Conservation (phyloP, 2,888 invertebrate species). For the Ectobius pallidus region DNA sequence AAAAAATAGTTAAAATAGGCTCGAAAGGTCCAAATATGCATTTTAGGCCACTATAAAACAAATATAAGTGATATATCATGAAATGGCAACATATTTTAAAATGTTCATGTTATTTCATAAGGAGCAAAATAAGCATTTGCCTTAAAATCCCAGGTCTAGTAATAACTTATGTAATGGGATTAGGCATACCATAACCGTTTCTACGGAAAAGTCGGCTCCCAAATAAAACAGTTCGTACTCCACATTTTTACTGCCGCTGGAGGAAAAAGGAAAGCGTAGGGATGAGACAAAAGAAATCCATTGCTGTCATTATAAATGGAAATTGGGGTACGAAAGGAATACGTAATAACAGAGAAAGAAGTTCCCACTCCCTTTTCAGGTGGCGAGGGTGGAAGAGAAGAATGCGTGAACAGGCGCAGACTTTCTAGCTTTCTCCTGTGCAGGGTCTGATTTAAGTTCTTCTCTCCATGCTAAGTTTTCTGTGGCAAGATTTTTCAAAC, state of each 20-base stretch:
- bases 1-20: too few relatives aligned
- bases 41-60: too few relatives aligned
- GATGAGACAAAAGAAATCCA: constrained; percentile 35
- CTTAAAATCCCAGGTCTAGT: too few relatives aligned
- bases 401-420: neutral
- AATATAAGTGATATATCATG: too few relatives aligned
- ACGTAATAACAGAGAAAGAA: constrained; percentile 31
- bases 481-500: neutral
- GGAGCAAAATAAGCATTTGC: too few relatives aligned
- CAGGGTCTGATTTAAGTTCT: neutral
- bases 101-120: too few relatives aligned
- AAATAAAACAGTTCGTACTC: constrained; percentile 21
- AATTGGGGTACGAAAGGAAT: constrained; percentile 34
- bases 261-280: constrained; percentile 3
- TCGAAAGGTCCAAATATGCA: too few relatives aligned
- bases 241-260: neutral
- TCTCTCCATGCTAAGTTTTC: neutral
- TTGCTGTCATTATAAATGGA: constrained; percentile 39
- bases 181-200: constrained; percentile 5
- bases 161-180: neutral
- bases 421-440: too few relatives aligned
- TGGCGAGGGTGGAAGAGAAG: neutral
- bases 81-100: too few relatives aligned
- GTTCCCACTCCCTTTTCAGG: constrained; percentile 1
- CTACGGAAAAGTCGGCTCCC: neutral